Conservation (phyloP, 2,888 invertebrate species). For the Macrophya alboannulata region DNA sequence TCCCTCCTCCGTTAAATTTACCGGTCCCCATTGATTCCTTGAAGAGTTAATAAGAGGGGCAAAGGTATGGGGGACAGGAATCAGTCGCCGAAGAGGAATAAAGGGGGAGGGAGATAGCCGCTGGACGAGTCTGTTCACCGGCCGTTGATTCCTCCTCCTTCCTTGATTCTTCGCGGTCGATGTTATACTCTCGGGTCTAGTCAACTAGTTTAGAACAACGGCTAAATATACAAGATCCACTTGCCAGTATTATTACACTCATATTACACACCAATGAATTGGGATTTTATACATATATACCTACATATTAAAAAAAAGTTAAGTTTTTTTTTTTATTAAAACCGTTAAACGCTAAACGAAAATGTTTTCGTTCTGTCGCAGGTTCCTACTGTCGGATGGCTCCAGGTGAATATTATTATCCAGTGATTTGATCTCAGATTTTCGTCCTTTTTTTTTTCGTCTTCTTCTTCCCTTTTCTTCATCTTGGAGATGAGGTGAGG, state of each 20-base stretch:
- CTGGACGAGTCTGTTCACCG: slow-evolving; percentile 37
- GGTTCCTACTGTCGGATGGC: slow-evolving; percentile 76
- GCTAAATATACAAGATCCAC: neutral
- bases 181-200: slow-evolving; percentile 15
- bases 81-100: slow-evolving; percentile 32
- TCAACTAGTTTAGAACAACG: slow-evolving; percentile 22
- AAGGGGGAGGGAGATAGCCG: slow-evolving; percentile 35
- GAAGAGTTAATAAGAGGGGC: neutral
- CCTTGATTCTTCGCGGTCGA: slow-evolving; percentile 46
- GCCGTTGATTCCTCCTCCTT: slow-evolving; percentile 45
- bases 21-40: slow-evolving; percentile 52
- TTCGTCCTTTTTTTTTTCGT: neutral
- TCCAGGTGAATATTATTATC: slow-evolving; percentile 72
- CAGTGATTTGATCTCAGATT: slow-evolving; percentile 21
- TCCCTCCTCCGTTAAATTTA: slow-evolving; percentile 37
- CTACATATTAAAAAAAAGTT: neutral
- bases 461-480: neutral
- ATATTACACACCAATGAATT: neutral
- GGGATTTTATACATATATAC: neutral
- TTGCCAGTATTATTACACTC: neutral
- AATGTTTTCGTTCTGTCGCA: slow-evolving; percentile 65
- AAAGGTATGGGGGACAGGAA: slow-evolving; percentile 22
- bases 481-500: neutral
- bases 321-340: neutral
- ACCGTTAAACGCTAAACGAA: neutral